Percentiles rank a stretch among this genome's conserved stretches.
Conservation (phyloP, 2,797 vertebrate genomes). For the Bovichtus diacanthus region DNA sequence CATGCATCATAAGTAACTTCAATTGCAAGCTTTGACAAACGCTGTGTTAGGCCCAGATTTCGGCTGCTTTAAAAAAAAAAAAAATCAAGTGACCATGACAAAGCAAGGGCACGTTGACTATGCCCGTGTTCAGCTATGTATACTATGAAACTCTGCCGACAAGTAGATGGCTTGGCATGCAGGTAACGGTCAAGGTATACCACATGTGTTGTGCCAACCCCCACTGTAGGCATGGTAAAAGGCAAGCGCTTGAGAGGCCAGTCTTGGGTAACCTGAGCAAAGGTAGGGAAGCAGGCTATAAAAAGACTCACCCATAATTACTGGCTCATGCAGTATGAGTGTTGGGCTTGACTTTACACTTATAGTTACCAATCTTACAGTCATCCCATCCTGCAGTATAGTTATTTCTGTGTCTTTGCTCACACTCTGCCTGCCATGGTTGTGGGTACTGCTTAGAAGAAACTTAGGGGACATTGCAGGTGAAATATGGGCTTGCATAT, state of each 20-base stretch:
- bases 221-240: constrained; percentile 85
- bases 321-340: constrained; percentile 60
- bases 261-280: constrained; percentile 87
- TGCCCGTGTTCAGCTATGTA: constrained; percentile 33
- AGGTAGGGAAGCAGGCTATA: constrained; percentile 83
- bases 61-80: too few species aligned
- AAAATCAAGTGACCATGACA: constrained; percentile 52
- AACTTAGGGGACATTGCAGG: constrained; percentile 65
- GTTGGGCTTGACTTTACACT: constrained; percentile 56
- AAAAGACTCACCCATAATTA: constrained; percentile 63
- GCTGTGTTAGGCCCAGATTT: constrained; percentile 56
- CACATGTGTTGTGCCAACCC: constrained; percentile 84
- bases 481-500: constrained; percentile 41
- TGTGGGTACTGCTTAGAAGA: constrained; percentile 71
- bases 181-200: constrained; percentile 80
- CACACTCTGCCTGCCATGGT: constrained; percentile 74
- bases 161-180: constrained; percentile 75
- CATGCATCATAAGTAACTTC: constrained; percentile 74
- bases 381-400: constrained; percentile 77
- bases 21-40: constrained; percentile 65
- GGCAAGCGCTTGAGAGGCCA: constrained; percentile 82
- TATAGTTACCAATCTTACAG: constrained; percentile 79
- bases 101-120: constrained; percentile 42
- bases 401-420: constrained; percentile 67
- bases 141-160: constrained; percentile 39